Evolutionary conservation across 2,797 vertebrate species (phyloP).

Genomic region (Cetoscarus ocellatus): DNA sequence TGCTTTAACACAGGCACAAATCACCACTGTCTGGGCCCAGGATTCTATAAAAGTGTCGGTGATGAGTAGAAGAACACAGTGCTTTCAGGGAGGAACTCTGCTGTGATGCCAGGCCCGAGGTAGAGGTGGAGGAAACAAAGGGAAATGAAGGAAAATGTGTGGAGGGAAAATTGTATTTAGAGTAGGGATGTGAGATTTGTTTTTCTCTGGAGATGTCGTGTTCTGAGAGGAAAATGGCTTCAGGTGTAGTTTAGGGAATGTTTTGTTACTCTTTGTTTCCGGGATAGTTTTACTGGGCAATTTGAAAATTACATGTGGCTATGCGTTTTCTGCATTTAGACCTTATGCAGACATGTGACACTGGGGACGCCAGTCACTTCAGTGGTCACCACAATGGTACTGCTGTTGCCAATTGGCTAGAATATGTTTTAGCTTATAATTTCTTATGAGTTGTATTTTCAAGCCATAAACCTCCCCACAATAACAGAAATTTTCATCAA

Average conservation of each 20-base stretch:
- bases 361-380: too few species aligned
- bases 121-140: conserved; percentile 61
- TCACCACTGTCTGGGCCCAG: conserved; percentile 69
- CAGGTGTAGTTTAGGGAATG: conserved; percentile 43
- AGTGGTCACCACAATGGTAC: too few species aligned
- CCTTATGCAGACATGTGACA: too few species aligned
- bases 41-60: conserved; percentile 61
- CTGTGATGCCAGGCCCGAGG: conserved; percentile 52
- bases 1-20: conserved; percentile 72
- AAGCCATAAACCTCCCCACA: too few species aligned
- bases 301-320: too few species aligned
- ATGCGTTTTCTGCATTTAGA: too few species aligned
- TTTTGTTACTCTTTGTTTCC: conserved; percentile 37
- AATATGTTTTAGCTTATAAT: too few species aligned
- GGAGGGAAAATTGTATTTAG: conserved; percentile 38
- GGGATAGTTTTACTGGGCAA: too few species aligned
- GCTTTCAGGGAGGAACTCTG: conserved; percentile 58
- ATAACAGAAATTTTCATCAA: too few species aligned
- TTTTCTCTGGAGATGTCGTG: conserved; percentile 12
- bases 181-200: conserved; percentile 29
- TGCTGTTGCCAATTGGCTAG: too few species aligned
- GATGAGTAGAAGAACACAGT: conserved; percentile 62
- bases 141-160: conserved; percentile 43
- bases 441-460: too few species aligned
- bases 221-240: conserved; percentile 44